Conservation (phyloP, 2,797 vertebrate species). For the Clamator glandarius region DNA sequence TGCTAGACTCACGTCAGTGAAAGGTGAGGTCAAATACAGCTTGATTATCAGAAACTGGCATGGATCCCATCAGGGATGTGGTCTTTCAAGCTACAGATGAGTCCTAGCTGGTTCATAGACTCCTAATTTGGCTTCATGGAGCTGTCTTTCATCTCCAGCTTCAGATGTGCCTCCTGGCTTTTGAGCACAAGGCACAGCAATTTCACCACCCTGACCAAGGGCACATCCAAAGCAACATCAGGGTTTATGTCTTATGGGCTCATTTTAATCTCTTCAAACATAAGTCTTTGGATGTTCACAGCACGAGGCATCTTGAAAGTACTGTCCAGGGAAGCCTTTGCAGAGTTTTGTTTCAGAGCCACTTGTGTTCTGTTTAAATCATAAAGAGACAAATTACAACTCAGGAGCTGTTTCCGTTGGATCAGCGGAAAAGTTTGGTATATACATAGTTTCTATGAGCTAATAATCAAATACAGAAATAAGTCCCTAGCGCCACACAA, state of each 20-base stretch:
- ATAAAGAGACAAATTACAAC: neutral
- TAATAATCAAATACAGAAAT: conserved; percentile 4
- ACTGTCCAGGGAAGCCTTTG: neutral
- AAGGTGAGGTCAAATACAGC: neutral
- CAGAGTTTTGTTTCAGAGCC: neutral
- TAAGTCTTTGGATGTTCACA: neutral
- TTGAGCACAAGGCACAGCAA: neutral
- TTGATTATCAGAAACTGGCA: neutral
- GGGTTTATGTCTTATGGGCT: neutral
- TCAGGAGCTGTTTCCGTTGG: neutral
- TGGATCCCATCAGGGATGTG: neutral
- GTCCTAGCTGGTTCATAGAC: neutral
- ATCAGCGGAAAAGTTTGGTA: neutral
- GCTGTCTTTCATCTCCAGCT: neutral
- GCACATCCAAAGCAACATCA: neutral
- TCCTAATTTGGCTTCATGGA: neutral
- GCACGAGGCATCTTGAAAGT: neutral
- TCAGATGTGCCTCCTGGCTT: neutral
- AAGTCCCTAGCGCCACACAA: neutral
- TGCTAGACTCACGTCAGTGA: neutral
- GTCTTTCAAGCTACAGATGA: neutral
- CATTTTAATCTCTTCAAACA: neutral
- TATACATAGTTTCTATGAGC: neutral
- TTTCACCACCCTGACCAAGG: neutral
- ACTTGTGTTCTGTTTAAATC: neutral